Base-by-base conservation (phyloP, 2,888 invertebrate genomes). In the Synanthedon vespiformis region DNA sequence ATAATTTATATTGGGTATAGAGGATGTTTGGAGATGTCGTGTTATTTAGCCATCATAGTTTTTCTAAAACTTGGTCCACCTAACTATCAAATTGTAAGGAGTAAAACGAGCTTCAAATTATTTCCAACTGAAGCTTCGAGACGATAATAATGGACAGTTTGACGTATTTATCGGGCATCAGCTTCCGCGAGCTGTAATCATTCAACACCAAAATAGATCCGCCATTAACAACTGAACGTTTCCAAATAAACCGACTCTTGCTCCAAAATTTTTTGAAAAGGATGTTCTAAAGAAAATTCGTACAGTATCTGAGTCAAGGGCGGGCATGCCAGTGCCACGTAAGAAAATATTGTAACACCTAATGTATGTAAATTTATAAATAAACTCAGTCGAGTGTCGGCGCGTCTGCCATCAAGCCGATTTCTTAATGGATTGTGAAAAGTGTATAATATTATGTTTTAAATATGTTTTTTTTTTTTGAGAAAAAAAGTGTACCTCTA, bases 271-370 rank as follows among this genome's bases (percentile, higher is more conserved):
- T n/a, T 14, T 48, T 14, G 16, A 48, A 48, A 48, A 50, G 5
- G 12, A 12, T 14, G 27, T n/a, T 12, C 6, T 44, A 6, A 14
- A 14, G 44, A 13, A 50, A 53, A 55, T 58, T 48, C 50, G 57
- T 61, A 57, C 57, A 59, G 61, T 63, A 77, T 74, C 67, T 78
- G 69, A 83, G 82, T 81, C 86, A 86, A 85, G 86, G 85, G 62
- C 82, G 78, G 71, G 59, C 75, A 72, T 53, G 52, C 41, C 49
- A 52, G 71, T 53, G 52, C 41, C 49, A 52, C 54, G 68, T 64
- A 68, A 73, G 77, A 81, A 82, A 84, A 84, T 83, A 80, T 76
- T 80, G 74, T 72, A 67, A 70, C 72, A 72, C 77, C 74, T 77
- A 77, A 79, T 78, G 76, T 51, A 61, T 78, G 76, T 51, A 61